Conservation (phyloP, 2,888 invertebrate species). For the Pedicia rivosa region DNA sequence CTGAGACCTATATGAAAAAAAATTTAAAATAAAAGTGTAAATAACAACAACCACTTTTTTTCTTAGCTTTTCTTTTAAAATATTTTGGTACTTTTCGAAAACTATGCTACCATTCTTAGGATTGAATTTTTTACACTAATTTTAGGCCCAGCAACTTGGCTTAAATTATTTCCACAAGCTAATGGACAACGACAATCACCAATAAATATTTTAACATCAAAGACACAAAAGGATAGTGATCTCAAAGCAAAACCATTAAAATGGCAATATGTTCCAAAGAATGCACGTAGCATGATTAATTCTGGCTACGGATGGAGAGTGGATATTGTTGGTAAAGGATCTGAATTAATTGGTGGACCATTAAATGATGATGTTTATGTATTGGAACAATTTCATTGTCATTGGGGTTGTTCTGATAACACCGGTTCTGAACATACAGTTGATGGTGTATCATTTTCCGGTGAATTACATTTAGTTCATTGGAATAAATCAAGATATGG, state of each 20-base stretch:
- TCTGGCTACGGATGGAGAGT: slow-evolving; percentile 80
- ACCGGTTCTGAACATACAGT: slow-evolving; percentile 88
- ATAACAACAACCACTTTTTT: no score
- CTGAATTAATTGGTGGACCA: slow-evolving; percentile 74
- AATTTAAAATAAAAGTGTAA: no score
- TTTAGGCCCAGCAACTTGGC: slow-evolving; percentile 73
- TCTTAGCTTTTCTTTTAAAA: no score
- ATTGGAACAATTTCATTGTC: slow-evolving; percentile 86
- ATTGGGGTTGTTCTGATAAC: slow-evolving; percentile 79
- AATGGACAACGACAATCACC: slow-evolving; percentile 75
- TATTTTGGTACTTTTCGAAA: no score
- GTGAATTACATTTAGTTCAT: slow-evolving; percentile 88
- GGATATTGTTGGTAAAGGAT: slow-evolving; percentile 59
- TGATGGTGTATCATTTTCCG: slow-evolving; percentile 78
- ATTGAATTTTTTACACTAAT: no score
- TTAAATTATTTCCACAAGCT: slow-evolving; percentile 64
- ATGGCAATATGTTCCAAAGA: slow-evolving; percentile 61
- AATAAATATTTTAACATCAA: slow-evolving; percentile 59
- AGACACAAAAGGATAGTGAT: slow-evolving; percentile 37
- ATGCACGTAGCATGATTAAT: slow-evolving; percentile 58
- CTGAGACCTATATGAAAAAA: no score
- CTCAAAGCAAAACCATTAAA: slow-evolving; percentile 45
- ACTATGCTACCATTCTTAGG: no score
- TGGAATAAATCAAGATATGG: slow-evolving; percentile 81
- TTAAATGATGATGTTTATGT: slow-evolving; percentile 59